Percentiles rank a stretch among this genome's conserved stretches.
Evolutionary conservation across 1,140 invertebrate species (phyloP).

Genomic region (Helicorthomorpha holstii): DNA sequence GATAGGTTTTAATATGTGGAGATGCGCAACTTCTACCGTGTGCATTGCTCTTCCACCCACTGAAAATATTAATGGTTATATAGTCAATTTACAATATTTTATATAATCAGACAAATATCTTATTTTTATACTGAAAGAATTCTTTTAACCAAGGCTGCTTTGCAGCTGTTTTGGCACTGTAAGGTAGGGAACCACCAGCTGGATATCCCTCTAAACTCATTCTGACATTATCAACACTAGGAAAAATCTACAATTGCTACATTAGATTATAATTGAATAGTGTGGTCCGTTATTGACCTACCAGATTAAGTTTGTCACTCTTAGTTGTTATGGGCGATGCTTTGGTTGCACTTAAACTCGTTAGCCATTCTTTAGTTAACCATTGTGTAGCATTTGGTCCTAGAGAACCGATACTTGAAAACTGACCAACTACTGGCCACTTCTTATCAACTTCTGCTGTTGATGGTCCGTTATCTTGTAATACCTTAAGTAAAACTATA

Average conservation of each 20-base stretch:
- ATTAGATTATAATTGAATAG: neutral
- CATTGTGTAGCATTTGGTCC: constrained; percentile 50
- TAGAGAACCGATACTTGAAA: constrained; percentile 76
- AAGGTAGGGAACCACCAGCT: constrained; percentile 79
- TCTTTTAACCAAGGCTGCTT: constrained; percentile 69
- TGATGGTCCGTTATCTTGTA: constrained; percentile 22
- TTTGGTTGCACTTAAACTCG: constrained; percentile 29
- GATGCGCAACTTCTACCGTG: constrained; percentile 52
- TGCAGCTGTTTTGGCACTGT: constrained; percentile 51
- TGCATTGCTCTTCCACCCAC: constrained; percentile 61
- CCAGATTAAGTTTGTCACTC: neutral
- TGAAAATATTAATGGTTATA: constrained; percentile 23
- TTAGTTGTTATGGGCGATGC: neutral
- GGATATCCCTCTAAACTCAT: constrained; percentile 62
- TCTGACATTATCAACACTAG: constrained; percentile 57
- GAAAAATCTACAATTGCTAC: constrained; percentile 35
- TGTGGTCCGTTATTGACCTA: neutral
- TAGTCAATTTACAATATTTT: neutral
- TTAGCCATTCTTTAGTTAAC: constrained; percentile 44
- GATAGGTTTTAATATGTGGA: constrained; percentile 89
- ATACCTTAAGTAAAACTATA: constrained; percentile 21
- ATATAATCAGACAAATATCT: neutral
- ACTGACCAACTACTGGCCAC: constrained; percentile 64
- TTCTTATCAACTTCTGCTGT: constrained; percentile 18
- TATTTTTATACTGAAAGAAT: constrained; percentile 52